Evolutionary conservation across 2,888 invertebrate genomes (phyloP).

Genomic region (Lithophane semibrunnea): DNA sequence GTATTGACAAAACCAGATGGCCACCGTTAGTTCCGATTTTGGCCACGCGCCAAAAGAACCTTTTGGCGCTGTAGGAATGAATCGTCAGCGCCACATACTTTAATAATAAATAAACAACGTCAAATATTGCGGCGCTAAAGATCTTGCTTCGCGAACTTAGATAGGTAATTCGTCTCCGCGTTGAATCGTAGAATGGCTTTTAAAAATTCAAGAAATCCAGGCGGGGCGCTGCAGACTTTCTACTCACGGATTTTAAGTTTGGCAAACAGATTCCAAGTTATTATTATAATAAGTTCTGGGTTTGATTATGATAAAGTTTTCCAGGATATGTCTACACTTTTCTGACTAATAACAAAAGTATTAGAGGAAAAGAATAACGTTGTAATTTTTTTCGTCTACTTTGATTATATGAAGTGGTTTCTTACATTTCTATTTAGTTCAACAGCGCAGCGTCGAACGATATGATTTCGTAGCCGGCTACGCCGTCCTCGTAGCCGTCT

Average conservation of each 20-base stretch:
- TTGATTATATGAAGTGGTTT: background rate
- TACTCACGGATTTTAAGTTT: conserved; percentile 28
- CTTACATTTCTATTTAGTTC: background rate
- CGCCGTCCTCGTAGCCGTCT: background rate
- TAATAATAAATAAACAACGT: conserved; percentile 2
- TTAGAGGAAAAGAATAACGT: background rate
- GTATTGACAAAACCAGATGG: background rate
- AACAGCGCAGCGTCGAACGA: background rate
- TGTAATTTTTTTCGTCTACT: background rate
- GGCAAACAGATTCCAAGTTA: background rate
- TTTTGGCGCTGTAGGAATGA: background rate
- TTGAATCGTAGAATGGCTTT: conserved; percentile 66
- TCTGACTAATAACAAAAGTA: background rate
- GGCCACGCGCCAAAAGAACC: background rate
- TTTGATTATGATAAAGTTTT: no score
- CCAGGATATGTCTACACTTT: background rate
- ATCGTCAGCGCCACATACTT: no score
- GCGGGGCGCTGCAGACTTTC: conserved; percentile 53
- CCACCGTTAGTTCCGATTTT: background rate
- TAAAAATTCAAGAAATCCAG: conserved; percentile 76
- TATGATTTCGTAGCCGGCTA: background rate
- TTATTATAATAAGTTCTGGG: background rate
- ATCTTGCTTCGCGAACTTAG: conserved; percentile 32
- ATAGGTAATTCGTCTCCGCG: conserved; percentile 67
- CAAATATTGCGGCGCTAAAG: conserved; percentile 19